A percentile compares a stretch with the other conserved stretches of the same genome.
Evolutionary conservation across 2,888 invertebrate species (phyloP).

Genomic region (Caenorhabditis virilis): DNA sequence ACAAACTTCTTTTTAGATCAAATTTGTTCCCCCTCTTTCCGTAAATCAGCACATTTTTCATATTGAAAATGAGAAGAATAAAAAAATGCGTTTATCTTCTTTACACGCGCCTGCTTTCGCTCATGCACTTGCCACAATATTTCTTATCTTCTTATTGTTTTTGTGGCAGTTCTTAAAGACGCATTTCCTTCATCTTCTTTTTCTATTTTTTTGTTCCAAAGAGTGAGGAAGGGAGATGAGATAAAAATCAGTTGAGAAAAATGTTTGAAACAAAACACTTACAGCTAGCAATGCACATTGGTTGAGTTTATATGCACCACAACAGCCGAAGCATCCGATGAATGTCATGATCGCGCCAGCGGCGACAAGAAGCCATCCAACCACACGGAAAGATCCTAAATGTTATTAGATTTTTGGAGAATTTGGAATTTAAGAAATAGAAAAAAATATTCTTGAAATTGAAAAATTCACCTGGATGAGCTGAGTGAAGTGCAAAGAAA

Average conservation of each 20-base stretch:
- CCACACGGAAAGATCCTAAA: slow-evolving; percentile 71
- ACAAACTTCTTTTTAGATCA: too few relatives aligned
- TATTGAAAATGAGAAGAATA: too few relatives aligned
- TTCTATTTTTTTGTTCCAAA: not conserved
- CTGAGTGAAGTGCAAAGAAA: slow-evolving; percentile 75
- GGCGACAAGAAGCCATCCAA: slow-evolving; percentile 78
- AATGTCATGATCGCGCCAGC: slow-evolving; percentile 79
- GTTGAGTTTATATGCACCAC: slow-evolving; percentile 81
- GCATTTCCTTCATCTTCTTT: not conserved
- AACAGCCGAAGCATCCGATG: slow-evolving; percentile 82
- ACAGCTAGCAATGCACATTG: slow-evolving; percentile 80
- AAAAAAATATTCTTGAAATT: slow-evolving; percentile 17
- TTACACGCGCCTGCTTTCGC: too few relatives aligned
- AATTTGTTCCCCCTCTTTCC: too few relatives aligned
- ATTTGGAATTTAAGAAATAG: not conserved
- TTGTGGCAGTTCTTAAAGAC: too few relatives aligned
- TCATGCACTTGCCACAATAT: too few relatives aligned
- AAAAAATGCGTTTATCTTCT: too few relatives aligned
- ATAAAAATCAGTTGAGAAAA: slow-evolving; percentile 1
- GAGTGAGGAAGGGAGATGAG: slow-evolving; percentile 2
- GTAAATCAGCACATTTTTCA: too few relatives aligned
- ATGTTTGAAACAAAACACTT: slow-evolving; percentile 68
- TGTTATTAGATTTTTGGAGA: not conserved
- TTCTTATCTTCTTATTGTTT: too few relatives aligned
- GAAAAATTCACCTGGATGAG: slow-evolving; percentile 35